Conservation (phyloP, 92 coral and sea anemone species). For the Phenganax subtilis region DNA sequence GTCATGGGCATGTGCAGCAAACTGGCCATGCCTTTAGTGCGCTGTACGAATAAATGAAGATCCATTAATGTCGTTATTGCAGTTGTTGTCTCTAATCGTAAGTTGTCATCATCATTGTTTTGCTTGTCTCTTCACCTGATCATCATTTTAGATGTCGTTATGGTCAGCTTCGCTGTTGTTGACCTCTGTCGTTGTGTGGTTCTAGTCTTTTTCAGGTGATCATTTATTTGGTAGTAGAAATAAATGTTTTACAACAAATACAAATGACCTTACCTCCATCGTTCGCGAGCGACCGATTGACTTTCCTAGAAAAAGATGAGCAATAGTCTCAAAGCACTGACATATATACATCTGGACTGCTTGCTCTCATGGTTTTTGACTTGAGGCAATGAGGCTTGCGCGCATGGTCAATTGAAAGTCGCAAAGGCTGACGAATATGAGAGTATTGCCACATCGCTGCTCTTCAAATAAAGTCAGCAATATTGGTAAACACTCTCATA, state of each 20-base stretch:
- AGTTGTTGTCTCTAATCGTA: background rate
- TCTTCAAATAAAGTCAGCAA: too few relatives aligned
- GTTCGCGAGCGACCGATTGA: constrained; percentile 39
- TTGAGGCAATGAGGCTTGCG: too few relatives aligned
- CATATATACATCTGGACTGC: too few relatives aligned
- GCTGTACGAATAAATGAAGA: background rate
- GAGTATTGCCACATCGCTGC: too few relatives aligned
- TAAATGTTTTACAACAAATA: background rate
- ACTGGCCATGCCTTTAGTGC: background rate
- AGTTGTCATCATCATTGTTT: background rate
- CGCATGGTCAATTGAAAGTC: too few relatives aligned
- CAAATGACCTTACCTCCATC: background rate
- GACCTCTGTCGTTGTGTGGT: too few relatives aligned
- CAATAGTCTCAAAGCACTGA: too few relatives aligned
- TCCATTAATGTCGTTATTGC: background rate
- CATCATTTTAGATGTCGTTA: too few relatives aligned
- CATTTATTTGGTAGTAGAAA: constrained; percentile 22
- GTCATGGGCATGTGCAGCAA: background rate
- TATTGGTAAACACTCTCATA: too few relatives aligned
- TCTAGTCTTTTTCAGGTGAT: background rate
- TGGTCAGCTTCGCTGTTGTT: background rate
- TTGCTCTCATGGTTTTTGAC: too few relatives aligned
- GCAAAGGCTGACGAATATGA: too few relatives aligned
- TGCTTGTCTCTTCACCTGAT: too few relatives aligned
- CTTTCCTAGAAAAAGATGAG: constrained; percentile 68